A percentile compares a stretch with the other conserved stretches of the same genome.
These are phyloP conservation scores for Sphaerophoria rueppellii DNA, from an alignment of 2,888 invertebrate species.

Conservation along the genomic window DNA sequence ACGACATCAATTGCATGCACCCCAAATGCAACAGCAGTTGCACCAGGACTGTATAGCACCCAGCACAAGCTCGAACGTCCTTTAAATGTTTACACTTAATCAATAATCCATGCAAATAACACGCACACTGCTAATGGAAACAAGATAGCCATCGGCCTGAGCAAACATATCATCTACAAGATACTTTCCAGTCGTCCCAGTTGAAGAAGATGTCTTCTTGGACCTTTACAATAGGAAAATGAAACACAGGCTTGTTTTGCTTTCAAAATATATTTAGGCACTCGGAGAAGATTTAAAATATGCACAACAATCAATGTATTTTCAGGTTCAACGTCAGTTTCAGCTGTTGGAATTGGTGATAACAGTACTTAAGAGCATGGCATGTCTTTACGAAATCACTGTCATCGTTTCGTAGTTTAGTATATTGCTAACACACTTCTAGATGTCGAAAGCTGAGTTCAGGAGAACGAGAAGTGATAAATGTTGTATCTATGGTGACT, in stretches of 20 bases:
- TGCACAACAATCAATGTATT: conserved; percentile 3
- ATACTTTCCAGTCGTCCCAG: conserved; percentile 23
- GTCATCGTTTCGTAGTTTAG: not conserved
- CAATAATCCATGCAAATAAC: conserved; percentile 59
- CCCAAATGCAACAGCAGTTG: conserved; percentile 17
- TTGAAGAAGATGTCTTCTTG: too few species aligned
- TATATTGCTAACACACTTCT: not conserved
- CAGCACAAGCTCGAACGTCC: conserved; percentile 2
- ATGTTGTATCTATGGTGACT: not conserved
- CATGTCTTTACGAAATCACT: not conserved
- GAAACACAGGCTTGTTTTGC: too few species aligned
- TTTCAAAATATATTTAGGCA: not conserved
- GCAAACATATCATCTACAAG: conserved; percentile 49
- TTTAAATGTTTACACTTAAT: conserved; percentile 54
- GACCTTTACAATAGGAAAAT: too few species aligned
- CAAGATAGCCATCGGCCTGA: conserved; percentile 55
- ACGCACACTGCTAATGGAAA: conserved; percentile 52
- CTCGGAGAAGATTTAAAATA: not conserved
- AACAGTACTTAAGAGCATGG: conserved; percentile 22
- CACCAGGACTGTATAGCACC: not conserved
- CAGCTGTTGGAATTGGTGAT: conserved; percentile 50
- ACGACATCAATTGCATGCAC: conserved; percentile 27
- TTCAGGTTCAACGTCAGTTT: conserved; percentile 27
- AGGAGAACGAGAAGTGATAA: too few species aligned
- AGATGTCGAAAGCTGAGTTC: too few species aligned